phyloP scores from a whole-genome alignment of 2,888 invertebrate species.

The Alloplasta piceator region DNA sequence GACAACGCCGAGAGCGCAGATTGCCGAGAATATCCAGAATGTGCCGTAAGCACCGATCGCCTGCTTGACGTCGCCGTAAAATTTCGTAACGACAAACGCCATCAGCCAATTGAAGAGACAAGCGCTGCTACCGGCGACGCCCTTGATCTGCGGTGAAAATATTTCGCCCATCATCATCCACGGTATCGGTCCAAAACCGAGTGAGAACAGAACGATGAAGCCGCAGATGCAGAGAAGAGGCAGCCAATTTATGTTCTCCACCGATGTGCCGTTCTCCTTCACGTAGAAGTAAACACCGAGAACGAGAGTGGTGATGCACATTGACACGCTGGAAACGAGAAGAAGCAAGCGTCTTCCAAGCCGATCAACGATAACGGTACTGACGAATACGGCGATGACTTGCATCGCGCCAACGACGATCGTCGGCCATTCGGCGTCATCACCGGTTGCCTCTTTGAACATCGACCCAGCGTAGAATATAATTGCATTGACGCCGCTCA shows the following conservation, averaged over 20 bases:
- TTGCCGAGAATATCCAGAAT: constrained; percentile 90
- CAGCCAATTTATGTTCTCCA: constrained; percentile 88
- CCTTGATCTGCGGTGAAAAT: constrained; percentile 91
- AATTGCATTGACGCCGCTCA: constrained; percentile 93
- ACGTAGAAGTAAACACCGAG: constrained; percentile 89
- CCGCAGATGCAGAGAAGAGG: constrained; percentile 90
- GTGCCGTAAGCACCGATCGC: constrained; percentile 87
- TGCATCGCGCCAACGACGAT: constrained; percentile 52
- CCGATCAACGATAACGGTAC: constrained; percentile 91
- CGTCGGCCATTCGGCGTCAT: constrained; percentile 81
- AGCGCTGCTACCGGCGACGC: constrained; percentile 90
- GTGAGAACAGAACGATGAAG: constrained; percentile 91
- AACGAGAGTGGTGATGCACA: constrained; percentile 89
- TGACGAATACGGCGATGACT: constrained; percentile 78
- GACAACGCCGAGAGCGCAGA: constrained; percentile 87
- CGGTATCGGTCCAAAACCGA: constrained; percentile 95
- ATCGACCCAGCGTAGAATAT: constrained; percentile 92
- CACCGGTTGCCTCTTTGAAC: constrained; percentile 87
- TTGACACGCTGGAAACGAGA: constrained; percentile 89
- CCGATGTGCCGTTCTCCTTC: constrained; percentile 77
- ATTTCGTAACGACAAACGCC: constrained; percentile 92
- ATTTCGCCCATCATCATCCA: constrained; percentile 94
- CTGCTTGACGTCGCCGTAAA: constrained; percentile 86
- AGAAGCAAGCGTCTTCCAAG: constrained; percentile 92
- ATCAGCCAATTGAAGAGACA: constrained; percentile 93